Percentiles rank a stretch among this genome's conserved stretches.
phyloP scores from a whole-genome alignment of 2,797 vertebrate species.

The Platyrinchus mystaceus region DNA sequence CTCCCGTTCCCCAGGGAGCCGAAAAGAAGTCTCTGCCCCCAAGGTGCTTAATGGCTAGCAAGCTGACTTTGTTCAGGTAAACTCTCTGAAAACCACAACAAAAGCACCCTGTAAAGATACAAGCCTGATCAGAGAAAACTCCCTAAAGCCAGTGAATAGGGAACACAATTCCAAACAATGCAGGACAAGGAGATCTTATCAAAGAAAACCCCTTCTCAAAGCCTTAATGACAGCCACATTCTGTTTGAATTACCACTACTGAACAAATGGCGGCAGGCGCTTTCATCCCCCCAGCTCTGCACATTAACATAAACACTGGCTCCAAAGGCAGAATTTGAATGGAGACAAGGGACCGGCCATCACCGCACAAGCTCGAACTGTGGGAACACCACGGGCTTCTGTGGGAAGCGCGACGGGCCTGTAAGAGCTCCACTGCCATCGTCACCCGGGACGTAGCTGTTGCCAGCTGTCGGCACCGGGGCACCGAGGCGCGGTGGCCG shows the following conservation, averaged over 20 bases:
- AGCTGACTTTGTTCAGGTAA: slow-evolving; percentile 79
- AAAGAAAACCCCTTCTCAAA: slow-evolving; percentile 77
- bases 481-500: background rate
- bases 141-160: slow-evolving; percentile 73
- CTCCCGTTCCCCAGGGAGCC: slow-evolving; percentile 44
- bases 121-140: slow-evolving; percentile 77
- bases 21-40: slow-evolving; percentile 54
- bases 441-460: background rate
- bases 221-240: slow-evolving; percentile 77
- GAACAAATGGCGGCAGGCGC: slow-evolving; percentile 78
- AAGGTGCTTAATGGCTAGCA: slow-evolving; percentile 75
- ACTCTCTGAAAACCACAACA: slow-evolving; percentile 76
- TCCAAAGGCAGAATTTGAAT: slow-evolving; percentile 75
- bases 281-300: slow-evolving; percentile 74
- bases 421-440: background rate
- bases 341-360: slow-evolving; percentile 57
- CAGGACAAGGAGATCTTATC: slow-evolving; percentile 82
- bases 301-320: slow-evolving; percentile 77
- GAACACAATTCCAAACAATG: slow-evolving; percentile 77
- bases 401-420: background rate
- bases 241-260: slow-evolving; percentile 82
- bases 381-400: slow-evolving; percentile 34
- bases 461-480: background rate
- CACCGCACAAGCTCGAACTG: background rate
- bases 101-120: slow-evolving; percentile 80